Base-by-base conservation (phyloP, 2,888 invertebrate genomes). In the Formica aserva region DNA sequence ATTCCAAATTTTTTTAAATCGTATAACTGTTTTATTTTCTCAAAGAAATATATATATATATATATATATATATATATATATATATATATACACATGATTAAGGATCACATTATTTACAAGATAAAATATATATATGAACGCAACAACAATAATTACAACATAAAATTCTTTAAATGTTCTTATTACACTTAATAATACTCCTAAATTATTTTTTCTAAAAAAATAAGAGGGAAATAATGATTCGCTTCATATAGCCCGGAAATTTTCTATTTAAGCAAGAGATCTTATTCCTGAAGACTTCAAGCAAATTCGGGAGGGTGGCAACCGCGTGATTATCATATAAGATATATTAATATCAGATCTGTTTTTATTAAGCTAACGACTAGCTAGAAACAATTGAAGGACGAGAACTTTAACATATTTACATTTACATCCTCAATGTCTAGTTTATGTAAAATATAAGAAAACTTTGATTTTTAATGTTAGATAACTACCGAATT, bases 301-400 rank as follows among this genome's bases (percentile, higher is more conserved):
- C 8, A 48, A 52, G 52, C n/a, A 52, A n/a, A 52, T 52, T 52
- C 8, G 15, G 2, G n/a, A 52, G n/a, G n/a, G 52, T 52, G 52
- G 52, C 52, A 52, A 52, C 52, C 52, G n/a, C 52, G 15, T n/a
- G n/a, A 52, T 52, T 52, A 52, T 52, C n/a, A n/a, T 52, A 52
- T 52, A 52, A 52, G 8, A n/a, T 52, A 52, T 48, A 52, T 71
- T 71, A 72, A 26, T 72, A 55, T 72, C 15, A 71, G 32, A 52
- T 69, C 0, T 52, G 5, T 35, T 55, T 55, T 72, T 72, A 52
- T 72, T 4, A 5, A 55, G 22, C 35, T 72, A 55, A 55, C n/a
- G 32, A 32, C 2, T 15, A 55, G 11, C 55, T 72, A 55, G 32
- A 52, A 57, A 57, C 22, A 57, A 57, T 57, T 57, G 22, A n/a